phyloP scores from a whole-genome alignment of 2,797 vertebrate species.

The Pseudochirops cupreus region DNA sequence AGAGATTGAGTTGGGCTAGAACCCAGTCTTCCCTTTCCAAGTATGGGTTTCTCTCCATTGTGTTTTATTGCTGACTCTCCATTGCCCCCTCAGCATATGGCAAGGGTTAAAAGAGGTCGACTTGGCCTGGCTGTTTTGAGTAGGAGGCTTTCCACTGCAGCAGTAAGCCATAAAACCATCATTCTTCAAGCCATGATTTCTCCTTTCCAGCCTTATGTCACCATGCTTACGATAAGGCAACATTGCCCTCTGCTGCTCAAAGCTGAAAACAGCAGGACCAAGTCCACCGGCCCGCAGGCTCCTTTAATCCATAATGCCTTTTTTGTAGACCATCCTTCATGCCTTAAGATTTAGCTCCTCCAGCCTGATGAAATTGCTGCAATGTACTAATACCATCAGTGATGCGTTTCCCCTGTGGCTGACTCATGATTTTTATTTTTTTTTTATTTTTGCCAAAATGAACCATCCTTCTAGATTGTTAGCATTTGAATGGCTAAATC shows the following conservation, averaged over 20 bases:
- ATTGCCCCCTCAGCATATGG: neutral
- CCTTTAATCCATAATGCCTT: constrained; percentile 70
- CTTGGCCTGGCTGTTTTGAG: neutral
- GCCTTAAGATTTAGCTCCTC: constrained; percentile 79
- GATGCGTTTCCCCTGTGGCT: constrained; percentile 79
- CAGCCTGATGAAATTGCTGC: constrained; percentile 75
- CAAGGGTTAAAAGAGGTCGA: neutral
- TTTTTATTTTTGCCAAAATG: constrained; percentile 65
- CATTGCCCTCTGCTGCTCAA: constrained; percentile 69
- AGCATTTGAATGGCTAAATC: constrained; percentile 72
- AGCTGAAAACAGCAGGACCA: constrained; percentile 50
- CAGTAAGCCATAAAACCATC: neutral
- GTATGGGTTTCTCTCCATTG: neutral
- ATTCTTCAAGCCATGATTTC: neutral
- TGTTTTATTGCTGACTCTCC: neutral
- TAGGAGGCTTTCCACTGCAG: neutral
- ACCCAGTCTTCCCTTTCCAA: neutral
- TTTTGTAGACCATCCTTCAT: constrained; percentile 72
- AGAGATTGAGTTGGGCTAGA: neutral
- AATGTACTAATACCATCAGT: constrained; percentile 76
- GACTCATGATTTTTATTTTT: constrained; percentile 79
- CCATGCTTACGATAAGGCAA: constrained; percentile 41
- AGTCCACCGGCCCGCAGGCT: neutral
- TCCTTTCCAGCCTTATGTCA: neutral
- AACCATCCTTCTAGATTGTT: constrained; percentile 75